Evolutionary conservation across 2,888 invertebrate genomes (phyloP), one percentile per base, ranked within the genome.

Genomic region (Drosophila maculinotata): DNA sequence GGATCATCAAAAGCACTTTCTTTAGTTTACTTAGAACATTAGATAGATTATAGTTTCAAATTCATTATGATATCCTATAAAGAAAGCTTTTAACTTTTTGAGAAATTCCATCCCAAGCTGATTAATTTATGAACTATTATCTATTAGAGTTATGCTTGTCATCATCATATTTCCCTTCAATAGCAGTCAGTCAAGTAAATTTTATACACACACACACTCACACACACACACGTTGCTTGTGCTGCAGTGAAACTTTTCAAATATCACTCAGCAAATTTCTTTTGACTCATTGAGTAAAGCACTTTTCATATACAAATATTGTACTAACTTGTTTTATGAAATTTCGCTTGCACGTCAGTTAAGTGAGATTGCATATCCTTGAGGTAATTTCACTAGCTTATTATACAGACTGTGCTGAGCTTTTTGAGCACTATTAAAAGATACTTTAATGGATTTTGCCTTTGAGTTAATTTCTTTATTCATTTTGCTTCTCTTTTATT

Each of bases 401-500:
- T 38, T 45, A 44, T 63, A 30, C 36, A 31, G 41, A 23, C 2
- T 31, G 26, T 36, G 35, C 15, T n/a, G 14, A 38, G 14, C 5
- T 23, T 57, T 31, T 49, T 57, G 52, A 26, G 57, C 35, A 26
- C 25, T 20, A 64, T 53, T 53, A 58, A 53, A 39, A 36, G 54
- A 8, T 20, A 7, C 10, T 33, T 25, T 54, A 58, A 65, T 69
- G 49, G 26, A 51, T 38, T 51, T 36, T 14, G n/a, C 15, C 8
- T 12, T 33, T 57, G 10, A 15, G 30, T 35, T 69, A 51, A 56
- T 72, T 68, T 69, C 72, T 75, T 58, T 52, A 63, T 65, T 38
- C 20, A 20, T 39, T 47, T 36, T 20, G n/a, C 9, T 39, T 41
- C 15, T 38, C 3, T 65, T 39, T 35, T 47, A 45, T 33, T 60